A percentile compares a stretch with the other conserved stretches of the same genome.
Conservation (phyloP, 2,113 vertebrate genomes). For the Halcyon malimbica region DNA sequence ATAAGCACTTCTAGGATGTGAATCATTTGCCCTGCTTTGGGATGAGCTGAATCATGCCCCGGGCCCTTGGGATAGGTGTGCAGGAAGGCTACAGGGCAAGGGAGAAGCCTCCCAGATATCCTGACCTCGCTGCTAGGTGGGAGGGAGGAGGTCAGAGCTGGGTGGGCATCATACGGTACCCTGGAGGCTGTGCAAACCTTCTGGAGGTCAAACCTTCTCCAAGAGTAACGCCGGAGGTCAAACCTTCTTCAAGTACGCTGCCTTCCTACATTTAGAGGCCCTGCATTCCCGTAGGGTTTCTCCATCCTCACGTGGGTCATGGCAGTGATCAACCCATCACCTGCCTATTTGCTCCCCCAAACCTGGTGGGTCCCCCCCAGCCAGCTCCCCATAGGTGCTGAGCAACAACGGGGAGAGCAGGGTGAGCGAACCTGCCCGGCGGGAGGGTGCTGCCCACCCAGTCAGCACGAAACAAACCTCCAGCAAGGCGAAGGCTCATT, state of each 20-base stretch:
- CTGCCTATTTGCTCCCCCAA: background rate
- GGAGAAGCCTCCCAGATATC: background rate
- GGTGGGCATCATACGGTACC: background rate
- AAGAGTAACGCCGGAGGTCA: background rate
- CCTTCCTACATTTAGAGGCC: background rate
- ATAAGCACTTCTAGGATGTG: background rate
- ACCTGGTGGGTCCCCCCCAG: background rate
- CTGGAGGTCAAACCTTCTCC: background rate
- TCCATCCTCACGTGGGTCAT: background rate
- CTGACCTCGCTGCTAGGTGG: background rate
- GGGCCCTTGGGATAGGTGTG: background rate
- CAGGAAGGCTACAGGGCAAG: background rate
- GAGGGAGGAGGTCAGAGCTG: background rate
- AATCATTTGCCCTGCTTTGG: background rate
- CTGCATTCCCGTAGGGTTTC: background rate
- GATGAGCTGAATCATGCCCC: background rate
- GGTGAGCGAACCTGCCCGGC: fast-evolving
- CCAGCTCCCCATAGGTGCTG: background rate
- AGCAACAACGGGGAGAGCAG: fast-evolving
- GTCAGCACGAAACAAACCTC: background rate
- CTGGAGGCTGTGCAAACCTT: background rate
- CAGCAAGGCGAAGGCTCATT: background rate
- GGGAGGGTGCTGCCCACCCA: background rate
- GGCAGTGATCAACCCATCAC: background rate
- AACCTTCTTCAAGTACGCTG: background rate